These are phyloP conservation scores for Cyprinella venusta DNA, from an alignment of 2,797 vertebrate genomes.

Conservation along the genomic window DNA sequence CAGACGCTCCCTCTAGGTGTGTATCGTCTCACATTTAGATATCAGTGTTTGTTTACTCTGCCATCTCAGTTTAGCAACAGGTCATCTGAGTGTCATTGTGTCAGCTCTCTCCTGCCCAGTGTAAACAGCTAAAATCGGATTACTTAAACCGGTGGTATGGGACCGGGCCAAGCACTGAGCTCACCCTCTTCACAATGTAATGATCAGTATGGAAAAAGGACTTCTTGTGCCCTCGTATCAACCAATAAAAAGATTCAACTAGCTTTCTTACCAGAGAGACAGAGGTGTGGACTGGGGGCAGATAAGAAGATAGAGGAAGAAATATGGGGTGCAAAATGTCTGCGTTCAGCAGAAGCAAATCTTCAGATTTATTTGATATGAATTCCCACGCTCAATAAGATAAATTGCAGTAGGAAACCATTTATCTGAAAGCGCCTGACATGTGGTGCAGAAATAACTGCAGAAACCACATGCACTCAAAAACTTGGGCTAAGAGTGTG, in stretches of 20 bases:
- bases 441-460: slow-evolving; percentile 7
- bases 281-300: slow-evolving; percentile 19
- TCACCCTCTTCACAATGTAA: slow-evolving; percentile 23
- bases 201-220: slow-evolving; percentile 32
- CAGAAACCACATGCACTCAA: background rate
- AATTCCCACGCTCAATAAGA: slow-evolving; percentile 43
- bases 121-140: slow-evolving; percentile 53
- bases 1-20: slow-evolving; percentile 11
- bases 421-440: slow-evolving; percentile 51
- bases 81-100: slow-evolving; percentile 43
- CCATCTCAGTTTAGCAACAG: slow-evolving; percentile 39
- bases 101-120: slow-evolving; percentile 28
- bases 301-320: slow-evolving; percentile 49
- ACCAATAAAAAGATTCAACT: slow-evolving; percentile 23
- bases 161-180: slow-evolving; percentile 44
- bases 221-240: slow-evolving; percentile 17
- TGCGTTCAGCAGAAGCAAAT: slow-evolving; percentile 48
- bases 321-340: slow-evolving; percentile 37
- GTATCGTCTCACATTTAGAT: background rate
- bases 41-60: slow-evolving; percentile 32
- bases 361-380: slow-evolving; percentile 56
- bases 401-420: slow-evolving; percentile 37
- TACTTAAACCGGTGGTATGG: slow-evolving; percentile 45
- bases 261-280: slow-evolving; percentile 12
- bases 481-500: background rate